Evolutionary conservation across 1,140 invertebrate species (phyloP).

Genomic region (Ceratina calcarata): DNA sequence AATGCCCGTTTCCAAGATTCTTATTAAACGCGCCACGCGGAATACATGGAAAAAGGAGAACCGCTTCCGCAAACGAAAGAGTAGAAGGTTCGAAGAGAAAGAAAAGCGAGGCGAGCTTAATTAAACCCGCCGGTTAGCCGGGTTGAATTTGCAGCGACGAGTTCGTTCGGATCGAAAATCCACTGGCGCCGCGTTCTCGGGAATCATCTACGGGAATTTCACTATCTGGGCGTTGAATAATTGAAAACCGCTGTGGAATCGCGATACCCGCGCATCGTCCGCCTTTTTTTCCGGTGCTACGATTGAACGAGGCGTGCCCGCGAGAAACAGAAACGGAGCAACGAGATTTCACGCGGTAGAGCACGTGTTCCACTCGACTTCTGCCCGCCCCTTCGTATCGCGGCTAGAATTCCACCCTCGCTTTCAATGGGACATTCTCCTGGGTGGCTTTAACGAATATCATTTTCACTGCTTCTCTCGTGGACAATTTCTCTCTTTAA

Average conservation of each 20-base stretch:
- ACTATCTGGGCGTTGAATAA: neutral
- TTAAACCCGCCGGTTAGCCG: neutral
- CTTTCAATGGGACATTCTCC: neutral
- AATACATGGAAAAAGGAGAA: neutral
- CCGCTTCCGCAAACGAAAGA: neutral
- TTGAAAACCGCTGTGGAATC: constrained; percentile 1
- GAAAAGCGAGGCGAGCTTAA: constrained; percentile 4
- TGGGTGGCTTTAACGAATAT: neutral
- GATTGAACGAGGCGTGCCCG: neutral
- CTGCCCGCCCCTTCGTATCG: neutral
- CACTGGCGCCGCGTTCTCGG: too few relatives aligned
- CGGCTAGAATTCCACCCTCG: neutral
- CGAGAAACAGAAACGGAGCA: neutral
- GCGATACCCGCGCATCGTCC: neutral
- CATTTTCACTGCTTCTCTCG: neutral
- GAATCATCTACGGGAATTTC: constrained; percentile 11
- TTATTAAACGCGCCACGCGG: neutral
- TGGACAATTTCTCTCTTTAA: neutral
- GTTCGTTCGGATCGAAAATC: neutral
- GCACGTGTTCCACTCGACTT: neutral
- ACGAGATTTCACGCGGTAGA: neutral
- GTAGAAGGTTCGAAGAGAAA: neutral
- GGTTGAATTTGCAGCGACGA: constrained; percentile 7
- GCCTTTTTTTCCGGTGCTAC: neutral
- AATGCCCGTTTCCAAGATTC: neutral